Percentiles rank a stretch among this genome's conserved stretches.
Evolutionary conservation across 2,888 invertebrate species (phyloP).

Genomic region (Morpho helenor): DNA sequence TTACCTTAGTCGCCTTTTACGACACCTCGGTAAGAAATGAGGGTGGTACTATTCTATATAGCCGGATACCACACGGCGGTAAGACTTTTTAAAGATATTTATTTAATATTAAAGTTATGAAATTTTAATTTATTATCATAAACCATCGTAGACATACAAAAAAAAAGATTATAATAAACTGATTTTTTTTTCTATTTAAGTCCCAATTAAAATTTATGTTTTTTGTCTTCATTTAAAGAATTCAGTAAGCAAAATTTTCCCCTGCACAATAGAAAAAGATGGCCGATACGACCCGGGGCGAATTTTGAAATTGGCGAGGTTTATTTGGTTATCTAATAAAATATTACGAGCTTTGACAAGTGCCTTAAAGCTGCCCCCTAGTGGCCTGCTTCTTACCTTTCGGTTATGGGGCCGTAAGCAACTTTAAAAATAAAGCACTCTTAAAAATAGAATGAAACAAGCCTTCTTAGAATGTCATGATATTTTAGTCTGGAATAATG

Average conservation of each 20-base stretch:
- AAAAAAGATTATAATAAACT: not conserved
- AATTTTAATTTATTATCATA: too few species aligned
- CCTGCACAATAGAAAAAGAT: conserved; percentile 30
- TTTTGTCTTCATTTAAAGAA: conserved; percentile 1
- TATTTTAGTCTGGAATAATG: too few species aligned
- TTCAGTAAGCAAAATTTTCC: conserved; percentile 21
- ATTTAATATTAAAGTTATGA: too few species aligned
- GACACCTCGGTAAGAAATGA: too few species aligned
- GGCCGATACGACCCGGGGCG: conserved; percentile 31
- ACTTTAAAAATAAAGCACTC: conserved; percentile 24
- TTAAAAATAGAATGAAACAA: not conserved
- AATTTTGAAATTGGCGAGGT: conserved; percentile 58
- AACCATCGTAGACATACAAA: too few species aligned
- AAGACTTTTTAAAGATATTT: too few species aligned
- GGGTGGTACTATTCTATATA: too few species aligned
- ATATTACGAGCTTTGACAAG: conserved; percentile 76
- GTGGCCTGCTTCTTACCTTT: conserved; percentile 55
- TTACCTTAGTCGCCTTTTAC: too few species aligned
- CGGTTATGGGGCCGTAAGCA: conserved; percentile 56
- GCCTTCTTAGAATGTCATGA: not conserved
- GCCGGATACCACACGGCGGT: too few species aligned
- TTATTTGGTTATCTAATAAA: conserved; percentile 78
- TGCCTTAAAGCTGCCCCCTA: conserved; percentile 60
- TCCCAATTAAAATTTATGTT: not conserved
- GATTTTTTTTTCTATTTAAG: too few species aligned